phyloP scores from a whole-genome alignment of 1,140 invertebrate species.

The Cryptotermes secundus region DNA sequence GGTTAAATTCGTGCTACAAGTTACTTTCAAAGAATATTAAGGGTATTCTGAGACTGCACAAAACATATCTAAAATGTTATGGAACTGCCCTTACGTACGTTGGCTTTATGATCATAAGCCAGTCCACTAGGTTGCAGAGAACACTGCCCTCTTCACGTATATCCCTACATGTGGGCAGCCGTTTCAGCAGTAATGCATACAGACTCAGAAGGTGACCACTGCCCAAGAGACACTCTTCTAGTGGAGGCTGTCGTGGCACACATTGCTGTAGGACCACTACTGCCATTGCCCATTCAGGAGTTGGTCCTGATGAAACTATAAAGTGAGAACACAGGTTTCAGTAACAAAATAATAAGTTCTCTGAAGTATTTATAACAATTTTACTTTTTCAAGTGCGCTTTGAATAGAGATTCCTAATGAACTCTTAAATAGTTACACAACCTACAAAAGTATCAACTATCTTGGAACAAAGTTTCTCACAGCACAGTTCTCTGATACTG shows the following conservation, averaged over 20 bases:
- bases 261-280: conserved; percentile 49
- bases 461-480: no score
- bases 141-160: conserved; percentile 53
- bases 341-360: no score
- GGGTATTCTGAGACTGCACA: no score
- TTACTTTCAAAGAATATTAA: no score
- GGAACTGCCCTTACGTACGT: conserved; percentile 45
- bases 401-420: no score
- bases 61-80: no score
- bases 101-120: conserved; percentile 52
- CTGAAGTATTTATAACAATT: no score
- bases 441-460: no score
- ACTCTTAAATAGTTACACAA: no score
- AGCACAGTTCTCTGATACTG: no score
- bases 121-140: conserved; percentile 51
- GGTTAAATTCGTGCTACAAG: no score
- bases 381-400: no score
- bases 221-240: conserved; percentile 48
- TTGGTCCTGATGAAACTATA: conserved; percentile 45
- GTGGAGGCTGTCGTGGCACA: conserved; percentile 48
- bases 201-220: conserved; percentile 51
- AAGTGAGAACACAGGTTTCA: background rate
- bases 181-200: conserved; percentile 52
- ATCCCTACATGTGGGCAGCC: conserved; percentile 50
- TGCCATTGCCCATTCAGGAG: conserved; percentile 50